Percentiles rank a stretch among this genome's conserved stretches.
These are phyloP conservation scores for Mya arenaria DNA, from an alignment of 1,140 invertebrate genomes.

Conservation along the genomic window DNA sequence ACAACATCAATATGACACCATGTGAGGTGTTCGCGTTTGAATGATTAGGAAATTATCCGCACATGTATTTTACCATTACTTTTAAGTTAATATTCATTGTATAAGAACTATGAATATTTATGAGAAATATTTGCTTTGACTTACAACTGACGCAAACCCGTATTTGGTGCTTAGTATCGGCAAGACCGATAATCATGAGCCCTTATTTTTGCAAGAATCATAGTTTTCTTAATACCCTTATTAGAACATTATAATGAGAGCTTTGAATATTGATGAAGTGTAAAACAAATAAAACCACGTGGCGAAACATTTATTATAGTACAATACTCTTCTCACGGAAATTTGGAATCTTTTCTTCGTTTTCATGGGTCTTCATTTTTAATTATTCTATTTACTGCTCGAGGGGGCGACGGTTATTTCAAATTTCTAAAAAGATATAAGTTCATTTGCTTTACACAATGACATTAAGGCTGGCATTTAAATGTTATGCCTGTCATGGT, in stretches of 20 bases:
- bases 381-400: background rate
- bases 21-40: background rate
- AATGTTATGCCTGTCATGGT: too few species aligned
- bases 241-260: conserved; percentile 11
- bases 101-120: too few species aligned
- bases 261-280: conserved; percentile 40
- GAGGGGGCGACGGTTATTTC: background rate
- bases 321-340: background rate
- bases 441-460: background rate
- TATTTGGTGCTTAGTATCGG: too few species aligned
- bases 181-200: too few species aligned
- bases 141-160: too few species aligned
- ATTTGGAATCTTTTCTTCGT: background rate
- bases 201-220: too few species aligned
- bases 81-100: background rate
- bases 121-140: too few species aligned
- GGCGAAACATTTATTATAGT: too few species aligned
- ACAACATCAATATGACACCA: background rate
- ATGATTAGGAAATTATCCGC: background rate
- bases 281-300: conserved; percentile 38
- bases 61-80: background rate
- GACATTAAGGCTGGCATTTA: too few species aligned
- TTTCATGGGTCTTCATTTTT: background rate
- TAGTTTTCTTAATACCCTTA: too few species aligned
- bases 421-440: background rate